These are phyloP conservation scores for Hippoglossus hippoglossus DNA, from an alignment of 2,797 vertebrate genomes.

Conservation along the genomic window DNA sequence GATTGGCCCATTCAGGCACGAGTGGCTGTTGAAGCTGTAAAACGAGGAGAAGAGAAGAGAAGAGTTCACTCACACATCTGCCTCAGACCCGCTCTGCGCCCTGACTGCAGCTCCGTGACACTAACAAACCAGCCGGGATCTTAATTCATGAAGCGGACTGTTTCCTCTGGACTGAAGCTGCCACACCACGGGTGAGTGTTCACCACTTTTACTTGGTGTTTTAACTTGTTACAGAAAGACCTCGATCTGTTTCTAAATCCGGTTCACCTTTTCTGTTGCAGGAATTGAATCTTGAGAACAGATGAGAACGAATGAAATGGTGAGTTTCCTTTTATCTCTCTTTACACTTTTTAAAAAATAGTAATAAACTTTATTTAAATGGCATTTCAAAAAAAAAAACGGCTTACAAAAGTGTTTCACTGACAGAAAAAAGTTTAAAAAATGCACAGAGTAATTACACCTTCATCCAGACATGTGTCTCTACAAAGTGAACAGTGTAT, in stretches of 20 bases:
- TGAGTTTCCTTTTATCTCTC: conserved; percentile 53
- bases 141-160: not conserved
- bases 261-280: conserved; percentile 27
- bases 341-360: no score
- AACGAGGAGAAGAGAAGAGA: conserved; percentile 33
- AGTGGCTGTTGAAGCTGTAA: conserved; percentile 52
- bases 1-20: conserved; percentile 71
- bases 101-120: no score
- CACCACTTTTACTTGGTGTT: not conserved
- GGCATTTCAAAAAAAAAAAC: no score
- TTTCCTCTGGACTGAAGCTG: not conserved
- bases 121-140: not conserved
- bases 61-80: conserved; percentile 50
- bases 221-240: no score
- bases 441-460: no score
- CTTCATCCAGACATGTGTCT: not conserved
- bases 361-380: no score
- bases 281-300: conserved; percentile 41
- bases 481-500: not conserved
- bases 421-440: no score
- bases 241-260: conserved; percentile 6
- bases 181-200: conserved; percentile 52
- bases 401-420: no score
- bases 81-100: not conserved
- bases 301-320: conserved; percentile 72